Conservation (phyloP, 64 coral and sea anemone species). For the Stylophora pistillata region DNA sequence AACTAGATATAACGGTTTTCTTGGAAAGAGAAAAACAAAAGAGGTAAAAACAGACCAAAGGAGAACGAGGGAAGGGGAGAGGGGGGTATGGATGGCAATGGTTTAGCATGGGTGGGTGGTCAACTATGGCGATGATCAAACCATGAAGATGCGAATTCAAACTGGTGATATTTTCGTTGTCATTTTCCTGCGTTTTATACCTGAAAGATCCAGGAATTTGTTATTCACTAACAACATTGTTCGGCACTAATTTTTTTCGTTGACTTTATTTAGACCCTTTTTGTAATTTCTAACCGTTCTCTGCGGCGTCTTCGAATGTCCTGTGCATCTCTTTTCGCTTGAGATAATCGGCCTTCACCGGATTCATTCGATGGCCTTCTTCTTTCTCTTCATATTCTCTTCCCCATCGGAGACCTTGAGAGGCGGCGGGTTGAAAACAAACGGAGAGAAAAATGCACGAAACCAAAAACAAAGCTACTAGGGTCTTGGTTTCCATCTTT, state of each 20-base stretch:
- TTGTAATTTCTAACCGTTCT: conserved; percentile 13
- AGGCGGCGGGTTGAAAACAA: conserved; percentile 10
- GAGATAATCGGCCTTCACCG: conserved; percentile 8
- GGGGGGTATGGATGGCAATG: no score
- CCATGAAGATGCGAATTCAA: no score
- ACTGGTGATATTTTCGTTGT: no score
- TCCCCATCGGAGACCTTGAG: conserved; percentile 38
- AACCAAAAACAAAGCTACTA: conserved; percentile 9
- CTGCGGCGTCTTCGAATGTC: background rate
- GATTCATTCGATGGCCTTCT: background rate
- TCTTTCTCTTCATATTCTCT: conserved; percentile 34
- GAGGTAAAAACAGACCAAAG: no score
- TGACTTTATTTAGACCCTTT: no score
- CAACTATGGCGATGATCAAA: no score
- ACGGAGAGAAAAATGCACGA: conserved; percentile 19
- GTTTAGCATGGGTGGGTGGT: no score
- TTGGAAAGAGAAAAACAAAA: no score
- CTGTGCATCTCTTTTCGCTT: background rate
- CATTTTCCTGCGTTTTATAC: no score
- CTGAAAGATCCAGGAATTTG: no score
- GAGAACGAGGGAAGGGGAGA: no score
- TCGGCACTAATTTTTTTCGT: background rate
- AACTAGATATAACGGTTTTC: no score
- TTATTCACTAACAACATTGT: background rate
- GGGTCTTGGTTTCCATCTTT: conserved; percentile 17